Evolutionary conservation across 2,113 vertebrate species (phyloP), one percentile per base, ranked within the genome.

Genomic region (Melozone crissalis): DNA sequence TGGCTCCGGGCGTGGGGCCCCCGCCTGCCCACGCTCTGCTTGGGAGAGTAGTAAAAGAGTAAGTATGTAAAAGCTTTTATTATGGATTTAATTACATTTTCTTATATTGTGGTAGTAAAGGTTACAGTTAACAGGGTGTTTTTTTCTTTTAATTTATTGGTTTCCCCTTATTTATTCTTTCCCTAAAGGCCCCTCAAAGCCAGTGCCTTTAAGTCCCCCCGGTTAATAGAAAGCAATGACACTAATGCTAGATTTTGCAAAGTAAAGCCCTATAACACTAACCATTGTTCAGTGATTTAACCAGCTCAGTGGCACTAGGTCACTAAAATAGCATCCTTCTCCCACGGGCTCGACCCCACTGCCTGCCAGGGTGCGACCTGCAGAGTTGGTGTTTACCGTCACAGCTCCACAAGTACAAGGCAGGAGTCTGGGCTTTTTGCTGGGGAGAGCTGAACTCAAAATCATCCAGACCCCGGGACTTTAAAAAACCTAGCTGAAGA

Each of bases 231-330:
- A 93, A 94, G 93, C 90, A 88, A 61, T 93, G 95, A 96, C 91
- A 71, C 94, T 90, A 94, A 95, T 85, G 93, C 89, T 91, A 95
- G 95, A 96, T 95, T 97, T 95, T 94, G 94, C 92, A 59, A 86
- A 97, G 97, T 80, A 95, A 98, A 97, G 90, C 89, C 89, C 92
- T 75, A 20, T 95, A 96, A 94, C 94, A 33, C 94, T 96, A 69
- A 96, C 88, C 95, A 59, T 96, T 95, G 96, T 95, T 96, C 84
- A n/a, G 93, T 92, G 97, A 96, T 97, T 98, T 97, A 97, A 97
- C 97, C 81, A 94, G 96, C 90, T 96, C 87, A 41, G 90, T 96
- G 97, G 96, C 96, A 95, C 72, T 81, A 95, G 97, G 96, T 97
- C 97, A 95, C 89, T 95, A 94, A 95, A 94, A 95, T 44, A 97